Evolutionary conservation across 2,113 vertebrate species (phyloP).

Genomic region (Muntiacus muntjak): DNA sequence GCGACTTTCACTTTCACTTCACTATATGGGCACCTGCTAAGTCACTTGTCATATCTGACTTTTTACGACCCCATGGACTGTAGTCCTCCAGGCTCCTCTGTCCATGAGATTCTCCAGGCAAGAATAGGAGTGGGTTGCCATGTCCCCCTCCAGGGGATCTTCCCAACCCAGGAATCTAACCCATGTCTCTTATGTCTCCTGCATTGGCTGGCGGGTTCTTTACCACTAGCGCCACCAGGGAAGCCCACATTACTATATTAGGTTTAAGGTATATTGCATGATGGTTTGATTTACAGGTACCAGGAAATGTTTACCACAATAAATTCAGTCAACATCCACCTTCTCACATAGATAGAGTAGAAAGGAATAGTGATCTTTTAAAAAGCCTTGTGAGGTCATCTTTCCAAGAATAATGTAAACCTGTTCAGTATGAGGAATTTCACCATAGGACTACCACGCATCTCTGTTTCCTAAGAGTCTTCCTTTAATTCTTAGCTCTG

Average conservation of each 20-base stretch:
- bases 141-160: not conserved
- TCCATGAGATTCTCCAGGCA: not conserved
- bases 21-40: not conserved
- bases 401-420: not conserved
- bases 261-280: not conserved
- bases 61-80: not conserved
- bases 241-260: not conserved
- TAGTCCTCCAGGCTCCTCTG: not conserved
- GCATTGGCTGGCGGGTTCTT: rapidly evolving
- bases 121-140: not conserved
- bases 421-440: not conserved
- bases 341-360: not conserved
- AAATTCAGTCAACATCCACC: not conserved
- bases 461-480: not conserved
- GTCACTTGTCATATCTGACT: not conserved
- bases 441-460: not conserved
- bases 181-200: not conserved
- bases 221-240: not conserved
- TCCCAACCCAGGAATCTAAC: not conserved
- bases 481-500: not conserved
- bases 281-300: not conserved
- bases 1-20: not conserved
- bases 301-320: not conserved
- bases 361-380: not conserved
- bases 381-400: not conserved